Evolutionary conservation across 2,113 vertebrate species (phyloP), one percentile per base, ranked within the genome.

Genomic region (Otolemur garnettii): DNA sequence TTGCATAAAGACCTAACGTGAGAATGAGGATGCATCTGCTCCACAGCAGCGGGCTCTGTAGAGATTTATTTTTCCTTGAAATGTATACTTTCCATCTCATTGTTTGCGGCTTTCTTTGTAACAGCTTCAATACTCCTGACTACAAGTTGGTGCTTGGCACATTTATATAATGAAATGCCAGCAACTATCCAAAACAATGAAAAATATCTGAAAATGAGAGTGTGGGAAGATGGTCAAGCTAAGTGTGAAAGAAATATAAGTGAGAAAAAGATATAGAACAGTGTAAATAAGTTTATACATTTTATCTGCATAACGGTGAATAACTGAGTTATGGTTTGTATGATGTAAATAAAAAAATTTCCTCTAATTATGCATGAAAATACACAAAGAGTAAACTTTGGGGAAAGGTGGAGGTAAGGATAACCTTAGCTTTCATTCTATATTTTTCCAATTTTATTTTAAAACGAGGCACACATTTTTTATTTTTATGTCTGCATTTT

Each of bases 31-130:
- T 71, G 50, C 4, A 66, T 78, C 91, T 88, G 33, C 88, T 74
- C 4, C 12, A 50, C 4, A 45, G 7, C 8, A n/a, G n/a, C 33
- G 74, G 35, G 13, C 9, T 75, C 21, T n/a, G 9, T 50, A 6
- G 21, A 91, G 35, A 93, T 50, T 30, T 14, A 38, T 35, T 75
- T 88, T 87, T 79, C 21, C 35, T 92, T 82, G 35, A 96, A 91
- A 81, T 59, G 3, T 62, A 4, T 71, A 24, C 21, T 94, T 91
- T 1, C 4, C 72, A 22, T 68, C 96, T 38, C 42, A 79, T 59
- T 60, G 24, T 45, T 91, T 66, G 26, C 21, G 79, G 22, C 13
- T 86, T 91, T 69, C 28, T 24, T 80, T 78, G 5, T 28, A 68
- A 82, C 45, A 83, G 22, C 7, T 77, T 89, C 38, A 77, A 12